Evolutionary conservation across 2,797 vertebrate genomes (phyloP).

Genomic region (Melopsittacus undulatus): DNA sequence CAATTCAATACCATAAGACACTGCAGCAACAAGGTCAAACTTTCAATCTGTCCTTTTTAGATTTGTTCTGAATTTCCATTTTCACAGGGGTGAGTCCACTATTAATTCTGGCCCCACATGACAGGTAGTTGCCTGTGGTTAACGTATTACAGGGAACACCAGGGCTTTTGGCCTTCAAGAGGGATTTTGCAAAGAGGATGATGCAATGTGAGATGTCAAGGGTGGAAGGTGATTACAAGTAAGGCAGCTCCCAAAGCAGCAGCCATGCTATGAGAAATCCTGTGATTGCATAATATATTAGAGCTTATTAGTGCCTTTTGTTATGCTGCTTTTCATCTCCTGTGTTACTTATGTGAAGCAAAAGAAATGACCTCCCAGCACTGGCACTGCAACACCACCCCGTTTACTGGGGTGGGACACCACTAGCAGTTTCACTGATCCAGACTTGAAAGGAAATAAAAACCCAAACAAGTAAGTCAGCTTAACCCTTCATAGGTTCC

Average conservation of each 20-base stretch:
- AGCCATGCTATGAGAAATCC: background rate
- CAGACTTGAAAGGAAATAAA: background rate
- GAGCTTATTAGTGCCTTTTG: background rate
- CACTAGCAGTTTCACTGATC: background rate
- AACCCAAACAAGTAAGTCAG: rapidly evolving
- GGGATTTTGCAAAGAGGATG: background rate
- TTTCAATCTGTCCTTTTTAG: background rate
- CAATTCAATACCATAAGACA: background rate
- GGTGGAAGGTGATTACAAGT: background rate
- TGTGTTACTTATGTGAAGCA: rapidly evolving
- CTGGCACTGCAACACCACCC: background rate
- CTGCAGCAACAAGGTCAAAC: background rate
- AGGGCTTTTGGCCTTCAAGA: background rate
- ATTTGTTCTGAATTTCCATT: background rate
- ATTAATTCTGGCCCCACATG: background rate
- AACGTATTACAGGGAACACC: background rate
- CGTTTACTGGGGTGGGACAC: background rate
- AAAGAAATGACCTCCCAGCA: background rate
- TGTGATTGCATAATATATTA: background rate
- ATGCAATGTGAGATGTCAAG: background rate
- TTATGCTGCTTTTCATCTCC: background rate
- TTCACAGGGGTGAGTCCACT: background rate
- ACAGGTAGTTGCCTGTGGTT: background rate
- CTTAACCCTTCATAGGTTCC: background rate
- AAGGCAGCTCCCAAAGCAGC: background rate